A percentile compares a stretch with the other conserved stretches of the same genome.
These are phyloP conservation scores for Diabrotica balteata DNA, from an alignment of 2,888 invertebrate genomes.

Conservation along the genomic window DNA sequence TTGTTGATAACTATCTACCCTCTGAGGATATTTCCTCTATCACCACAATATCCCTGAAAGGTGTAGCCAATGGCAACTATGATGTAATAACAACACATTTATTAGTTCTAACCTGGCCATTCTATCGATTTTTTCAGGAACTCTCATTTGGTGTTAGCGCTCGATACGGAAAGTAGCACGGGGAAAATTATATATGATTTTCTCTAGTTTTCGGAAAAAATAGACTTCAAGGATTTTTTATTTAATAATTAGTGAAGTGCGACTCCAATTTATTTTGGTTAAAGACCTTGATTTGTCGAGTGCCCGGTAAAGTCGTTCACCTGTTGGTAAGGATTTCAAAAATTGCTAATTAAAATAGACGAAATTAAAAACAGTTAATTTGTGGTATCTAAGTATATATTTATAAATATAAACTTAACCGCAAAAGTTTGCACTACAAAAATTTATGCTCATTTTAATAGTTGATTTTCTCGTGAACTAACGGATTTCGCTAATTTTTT, in stretches of 20 bases:
- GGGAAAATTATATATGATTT: constrained; percentile 1
- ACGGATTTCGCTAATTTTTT: too few relatives aligned
- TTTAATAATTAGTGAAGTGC: too few relatives aligned
- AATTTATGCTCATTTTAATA: too few relatives aligned
- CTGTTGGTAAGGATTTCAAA: constrained; percentile 4
- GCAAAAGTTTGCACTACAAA: too few relatives aligned
- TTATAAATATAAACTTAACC: too few relatives aligned
- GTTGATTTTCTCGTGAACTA: too few relatives aligned
- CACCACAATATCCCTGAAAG: neutral
- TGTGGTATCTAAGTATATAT: too few relatives aligned
- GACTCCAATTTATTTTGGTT: neutral
- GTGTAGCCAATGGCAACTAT: constrained; percentile 19
- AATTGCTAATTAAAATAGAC: too few relatives aligned
- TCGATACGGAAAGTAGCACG: constrained; percentile 27
- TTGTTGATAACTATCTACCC: neutral
- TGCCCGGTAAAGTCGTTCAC: neutral
- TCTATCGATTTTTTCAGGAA: constrained; percentile 41
- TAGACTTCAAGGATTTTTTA: too few relatives aligned
- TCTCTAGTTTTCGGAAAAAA: neutral
- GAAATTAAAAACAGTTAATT: too few relatives aligned
- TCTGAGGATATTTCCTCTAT: neutral
- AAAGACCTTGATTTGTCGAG: neutral
- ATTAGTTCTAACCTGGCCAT: constrained; percentile 20
- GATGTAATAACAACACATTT: constrained; percentile 12
- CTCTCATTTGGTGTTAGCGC: constrained; percentile 27